A percentile compares a stretch with the other conserved stretches of the same genome.
Conservation (phyloP, 2,113 vertebrate species). For the Numenius arquata region DNA sequence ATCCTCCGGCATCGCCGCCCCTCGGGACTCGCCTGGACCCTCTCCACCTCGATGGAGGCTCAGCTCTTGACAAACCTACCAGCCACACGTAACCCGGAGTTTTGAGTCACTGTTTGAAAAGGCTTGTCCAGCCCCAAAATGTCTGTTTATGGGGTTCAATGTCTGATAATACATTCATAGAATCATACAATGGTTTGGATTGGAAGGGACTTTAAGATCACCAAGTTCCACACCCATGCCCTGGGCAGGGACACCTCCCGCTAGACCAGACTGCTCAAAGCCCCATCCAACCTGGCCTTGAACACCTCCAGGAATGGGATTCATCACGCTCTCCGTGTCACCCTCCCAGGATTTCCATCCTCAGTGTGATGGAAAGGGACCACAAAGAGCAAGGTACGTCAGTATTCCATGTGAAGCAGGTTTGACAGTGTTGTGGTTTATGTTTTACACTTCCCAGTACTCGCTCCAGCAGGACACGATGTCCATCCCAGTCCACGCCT, state of each 20-base stretch:
- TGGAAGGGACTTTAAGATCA: background rate
- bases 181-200: background rate
- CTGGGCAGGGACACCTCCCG: background rate
- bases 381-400: background rate
- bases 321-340: background rate
- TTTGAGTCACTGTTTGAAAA: background rate
- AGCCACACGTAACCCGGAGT: background rate
- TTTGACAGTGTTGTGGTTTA: background rate
- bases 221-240: background rate
- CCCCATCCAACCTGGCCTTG: background rate
- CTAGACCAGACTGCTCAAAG: background rate
- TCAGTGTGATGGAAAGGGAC: background rate
- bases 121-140: background rate
- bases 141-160: background rate
- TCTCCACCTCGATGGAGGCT: background rate
- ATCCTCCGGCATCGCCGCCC: background rate
- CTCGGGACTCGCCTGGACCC: background rate
- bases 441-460: background rate
- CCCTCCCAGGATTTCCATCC: background rate
- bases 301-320: background rate
- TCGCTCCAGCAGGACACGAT: background rate
- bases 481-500: background rate
- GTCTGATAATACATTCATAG: fast-evolving
- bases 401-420: fast-evolving
- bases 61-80: background rate